A percentile compares a stretch with the other conserved stretches of the same genome.
Evolutionary conservation across 92 coral and sea anemone species (phyloP).

Genomic region (Palythoa heliodiscus): DNA sequence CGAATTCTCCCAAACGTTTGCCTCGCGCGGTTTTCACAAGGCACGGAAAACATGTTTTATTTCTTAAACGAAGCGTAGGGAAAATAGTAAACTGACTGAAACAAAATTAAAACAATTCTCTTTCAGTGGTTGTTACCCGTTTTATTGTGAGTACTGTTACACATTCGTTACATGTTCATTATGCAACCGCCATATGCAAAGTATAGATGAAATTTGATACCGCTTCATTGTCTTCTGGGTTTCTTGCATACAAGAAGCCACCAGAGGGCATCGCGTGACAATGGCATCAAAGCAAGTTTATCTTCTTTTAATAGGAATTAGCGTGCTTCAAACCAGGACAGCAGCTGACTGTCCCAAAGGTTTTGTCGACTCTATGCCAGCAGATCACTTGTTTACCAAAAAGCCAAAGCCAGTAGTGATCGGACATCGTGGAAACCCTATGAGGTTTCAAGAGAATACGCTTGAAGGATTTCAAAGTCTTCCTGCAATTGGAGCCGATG

Average conservation of each 20-base stretch:
- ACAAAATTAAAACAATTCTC: too few species aligned
- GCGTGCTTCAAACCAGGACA: not conserved
- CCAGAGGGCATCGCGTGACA: not conserved
- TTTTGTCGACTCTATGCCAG: conserved; percentile 52
- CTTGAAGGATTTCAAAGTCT: conserved; percentile 88
- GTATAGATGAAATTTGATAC: not conserved
- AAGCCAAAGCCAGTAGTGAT: conserved; percentile 79
- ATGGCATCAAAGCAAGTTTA: not conserved
- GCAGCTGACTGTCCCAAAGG: conserved; percentile 32
- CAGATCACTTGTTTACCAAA: conserved; percentile 64
- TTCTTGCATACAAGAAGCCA: not conserved
- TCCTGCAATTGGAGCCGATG: conserved; percentile 79
- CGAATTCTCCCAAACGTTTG: too few species aligned
- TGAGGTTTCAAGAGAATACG: conserved; percentile 87
- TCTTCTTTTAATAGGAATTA: not conserved
- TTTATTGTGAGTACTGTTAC: too few species aligned
- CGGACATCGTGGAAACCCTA: conserved; percentile 96
- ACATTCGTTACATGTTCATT: too few species aligned
- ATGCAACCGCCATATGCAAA: not conserved
- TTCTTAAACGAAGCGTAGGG: too few species aligned
- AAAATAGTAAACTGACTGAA: too few species aligned
- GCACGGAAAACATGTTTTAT: too few species aligned
- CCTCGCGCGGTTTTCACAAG: too few species aligned
- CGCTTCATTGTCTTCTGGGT: not conserved
- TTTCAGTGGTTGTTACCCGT: too few species aligned